Base-by-base conservation (phyloP, 2,888 invertebrate genomes). In the Trisateles emortualis region DNA sequence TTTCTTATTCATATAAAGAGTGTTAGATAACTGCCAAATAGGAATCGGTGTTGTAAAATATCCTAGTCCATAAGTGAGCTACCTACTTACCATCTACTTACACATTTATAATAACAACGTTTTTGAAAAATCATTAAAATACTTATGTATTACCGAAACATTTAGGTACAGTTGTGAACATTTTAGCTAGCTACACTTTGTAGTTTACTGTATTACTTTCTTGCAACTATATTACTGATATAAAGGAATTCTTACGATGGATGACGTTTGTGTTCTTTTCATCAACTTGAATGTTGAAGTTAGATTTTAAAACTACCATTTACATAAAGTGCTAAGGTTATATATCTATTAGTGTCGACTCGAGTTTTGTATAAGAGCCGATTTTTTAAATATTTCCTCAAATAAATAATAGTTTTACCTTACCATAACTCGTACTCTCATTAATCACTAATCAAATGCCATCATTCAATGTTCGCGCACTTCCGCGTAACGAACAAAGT, bases 11-110 rank as follows among this genome's bases (percentile, higher is more conserved):
- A 64, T 78, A 72, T 76, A 80, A 84, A 83, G 79, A 80, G 79
- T 82, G 74, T 87, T 90, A 88, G 88, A 79, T 88, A 83, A 92
- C 91, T 92, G 92, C 90, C 91, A 91, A 91, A 92, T 90, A 90
- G 84, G 78, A 83, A 78, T 88, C 84, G 83, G 79, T 91, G 88
- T 90, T 88, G 84, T 89, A 87, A 85, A 84, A 83, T 85, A 86
- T 83, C 85, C 79, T 87, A 89, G 87, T 77, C 75, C 74, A 44
- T 89, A 88, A 88, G 87, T 69, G 76, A 83, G 76, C 71, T 80
- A 81, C 76, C 71, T 70, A 76, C 45, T n/a, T 80, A 81, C 76
- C 71, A 71, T 76, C 45, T n/a, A n/a, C n/a, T 50, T 26, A 60
- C 68, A 52, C 53, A 35, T 42, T 50, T 51, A 48, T 43, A 43